A percentile compares a stretch with the other conserved stretches of the same genome.
Evolutionary conservation across 2,888 invertebrate species (phyloP).

Genomic region (Lymantria monacha): DNA sequence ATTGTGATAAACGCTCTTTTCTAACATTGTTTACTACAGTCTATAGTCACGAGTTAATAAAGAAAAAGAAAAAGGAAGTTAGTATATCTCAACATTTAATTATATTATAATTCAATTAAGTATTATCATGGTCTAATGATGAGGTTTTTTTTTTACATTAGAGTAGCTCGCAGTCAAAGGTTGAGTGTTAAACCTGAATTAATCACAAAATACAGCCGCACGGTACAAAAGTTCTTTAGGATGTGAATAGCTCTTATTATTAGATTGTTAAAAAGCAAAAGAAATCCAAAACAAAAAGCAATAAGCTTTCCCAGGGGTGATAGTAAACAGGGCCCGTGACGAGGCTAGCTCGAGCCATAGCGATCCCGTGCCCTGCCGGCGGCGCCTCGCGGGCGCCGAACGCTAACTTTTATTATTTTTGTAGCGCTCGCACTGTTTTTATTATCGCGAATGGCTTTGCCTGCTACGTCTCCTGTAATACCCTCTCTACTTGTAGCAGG

Average conservation of each 20-base stretch:
- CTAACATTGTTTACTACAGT: too few relatives aligned
- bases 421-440: slow-evolving; percentile 64
- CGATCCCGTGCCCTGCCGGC: slow-evolving; percentile 39
- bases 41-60: too few relatives aligned
- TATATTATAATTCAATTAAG: too few relatives aligned
- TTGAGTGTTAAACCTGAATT: neutral
- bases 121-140: too few relatives aligned
- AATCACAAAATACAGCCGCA: slow-evolving; percentile 1
- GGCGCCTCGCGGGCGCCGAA: slow-evolving; percentile 61
- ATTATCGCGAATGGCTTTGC: slow-evolving; percentile 58
- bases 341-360: slow-evolving; percentile 40
- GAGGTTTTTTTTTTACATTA: too few relatives aligned
- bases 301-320: slow-evolving; percentile 52
- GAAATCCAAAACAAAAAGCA: slow-evolving; percentile 54
- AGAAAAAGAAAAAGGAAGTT: too few relatives aligned
- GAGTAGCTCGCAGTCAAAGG: too few relatives aligned
- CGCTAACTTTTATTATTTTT: slow-evolving; percentile 75
- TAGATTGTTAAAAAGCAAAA: slow-evolving; percentile 47
- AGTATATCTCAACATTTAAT: too few relatives aligned
- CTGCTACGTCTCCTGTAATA: slow-evolving; percentile 43
- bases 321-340: slow-evolving; percentile 61
- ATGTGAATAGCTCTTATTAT: slow-evolving; percentile 45
- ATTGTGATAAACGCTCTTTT: too few relatives aligned
- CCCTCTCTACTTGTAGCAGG: slow-evolving; percentile 30
- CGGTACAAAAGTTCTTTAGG: slow-evolving; percentile 4